Evolutionary conservation across 2,888 invertebrate species (phyloP).

Genomic region (Mythimna pallens): DNA sequence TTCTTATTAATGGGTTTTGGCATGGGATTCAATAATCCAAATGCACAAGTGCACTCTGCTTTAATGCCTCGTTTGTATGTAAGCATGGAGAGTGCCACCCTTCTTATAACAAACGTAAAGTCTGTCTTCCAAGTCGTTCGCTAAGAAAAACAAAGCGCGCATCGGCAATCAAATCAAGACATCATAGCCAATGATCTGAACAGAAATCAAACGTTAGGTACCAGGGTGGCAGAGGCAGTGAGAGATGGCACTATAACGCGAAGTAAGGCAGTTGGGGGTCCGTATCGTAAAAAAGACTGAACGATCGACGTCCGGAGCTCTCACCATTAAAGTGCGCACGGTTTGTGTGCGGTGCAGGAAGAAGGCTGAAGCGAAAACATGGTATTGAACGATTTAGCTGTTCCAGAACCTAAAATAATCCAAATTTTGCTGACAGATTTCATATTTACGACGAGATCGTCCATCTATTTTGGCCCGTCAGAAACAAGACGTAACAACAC

Average conservation of each 20-base stretch:
- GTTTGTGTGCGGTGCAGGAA: conserved; percentile 57
- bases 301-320: conserved; percentile 69
- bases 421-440: neutral
- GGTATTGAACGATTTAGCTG: neutral
- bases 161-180: conserved; percentile 58
- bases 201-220: conserved; percentile 61
- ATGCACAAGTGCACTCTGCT: neutral
- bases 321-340: conserved; percentile 74
- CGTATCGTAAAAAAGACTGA: conserved; percentile 75
- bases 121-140: conserved; percentile 2
- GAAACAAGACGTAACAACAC: neutral
- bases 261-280: conserved; percentile 66
- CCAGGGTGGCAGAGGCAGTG: conserved; percentile 54
- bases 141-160: conserved; percentile 30
- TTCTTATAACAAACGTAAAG: conserved; percentile 12
- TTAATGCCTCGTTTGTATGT: neutral
- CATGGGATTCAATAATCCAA: too few relatives aligned
- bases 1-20: too few relatives aligned
- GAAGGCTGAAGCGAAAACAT: conserved; percentile 13
- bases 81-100: neutral
- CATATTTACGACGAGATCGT: neutral
- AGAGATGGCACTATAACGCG: conserved; percentile 65
- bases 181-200: conserved; percentile 59
- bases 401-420: neutral
- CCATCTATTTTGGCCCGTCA: neutral